These are phyloP conservation scores for Actias luna DNA, from an alignment of 2,888 invertebrate species.

Conservation along the genomic window DNA sequence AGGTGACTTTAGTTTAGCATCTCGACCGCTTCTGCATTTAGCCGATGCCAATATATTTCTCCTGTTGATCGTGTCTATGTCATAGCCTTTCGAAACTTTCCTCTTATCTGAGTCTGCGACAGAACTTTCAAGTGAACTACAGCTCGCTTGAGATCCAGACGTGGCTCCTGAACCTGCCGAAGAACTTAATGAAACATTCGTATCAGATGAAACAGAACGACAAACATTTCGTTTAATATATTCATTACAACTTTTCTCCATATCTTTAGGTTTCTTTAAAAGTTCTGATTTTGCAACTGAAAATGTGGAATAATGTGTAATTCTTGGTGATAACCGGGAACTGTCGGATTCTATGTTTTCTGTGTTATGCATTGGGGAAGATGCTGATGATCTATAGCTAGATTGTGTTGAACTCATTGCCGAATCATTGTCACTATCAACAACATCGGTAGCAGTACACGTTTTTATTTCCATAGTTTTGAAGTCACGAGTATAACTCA, in stretches of 20 bases:
- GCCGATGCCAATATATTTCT: slow-evolving; percentile 94
- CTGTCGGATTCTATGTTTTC: slow-evolving; percentile 80
- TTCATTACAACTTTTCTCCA: slow-evolving; percentile 64
- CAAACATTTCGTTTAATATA: slow-evolving; percentile 82
- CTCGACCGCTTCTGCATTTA: slow-evolving; percentile 91
- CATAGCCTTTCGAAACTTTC: slow-evolving; percentile 88
- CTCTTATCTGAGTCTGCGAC: slow-evolving; percentile 84
- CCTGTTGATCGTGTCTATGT: slow-evolving; percentile 91
- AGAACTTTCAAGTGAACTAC: slow-evolving; percentile 84
- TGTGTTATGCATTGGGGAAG: slow-evolving; percentile 87
- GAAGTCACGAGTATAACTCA: slow-evolving; percentile 58
- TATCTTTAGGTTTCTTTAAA: slow-evolving; percentile 54
- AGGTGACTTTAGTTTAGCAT: slow-evolving; percentile 86
- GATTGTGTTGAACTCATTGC: slow-evolving; percentile 93
- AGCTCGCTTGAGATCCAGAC: slow-evolving; percentile 88
- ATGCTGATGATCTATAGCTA: slow-evolving; percentile 87
- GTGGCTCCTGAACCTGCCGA: slow-evolving; percentile 87
- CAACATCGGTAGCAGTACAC: slow-evolving; percentile 74
- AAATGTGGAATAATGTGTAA: slow-evolving; percentile 66
- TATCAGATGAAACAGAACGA: slow-evolving; percentile 87
- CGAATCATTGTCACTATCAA: slow-evolving; percentile 93
- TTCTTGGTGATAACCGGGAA: slow-evolving; percentile 76
- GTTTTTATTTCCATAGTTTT: slow-evolving; percentile 74
- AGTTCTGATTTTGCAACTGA: slow-evolving; percentile 69
- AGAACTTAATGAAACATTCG: slow-evolving; percentile 86